Evolutionary conservation across 92 coral and sea anemone genomes (phyloP).

Genomic region (Epizoanthus scotinus): DNA sequence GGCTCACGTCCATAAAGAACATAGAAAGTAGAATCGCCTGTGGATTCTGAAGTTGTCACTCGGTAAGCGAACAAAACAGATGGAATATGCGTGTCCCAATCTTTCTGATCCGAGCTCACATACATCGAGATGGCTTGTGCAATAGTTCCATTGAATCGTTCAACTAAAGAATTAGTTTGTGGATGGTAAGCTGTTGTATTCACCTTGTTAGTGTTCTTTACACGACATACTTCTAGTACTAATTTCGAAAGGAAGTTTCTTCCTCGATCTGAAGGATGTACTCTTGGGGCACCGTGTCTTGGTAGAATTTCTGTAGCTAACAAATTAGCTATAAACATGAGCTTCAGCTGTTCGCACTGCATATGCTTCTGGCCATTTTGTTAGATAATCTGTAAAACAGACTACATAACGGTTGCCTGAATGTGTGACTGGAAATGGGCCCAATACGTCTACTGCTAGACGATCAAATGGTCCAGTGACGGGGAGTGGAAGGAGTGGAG

Average conservation of each 20-base stretch:
- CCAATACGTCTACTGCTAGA: constrained; percentile 34
- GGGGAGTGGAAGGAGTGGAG: neutral
- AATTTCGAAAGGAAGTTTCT: constrained; percentile 40
- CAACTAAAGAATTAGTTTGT: too few species aligned
- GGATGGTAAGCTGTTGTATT: constrained; percentile 48
- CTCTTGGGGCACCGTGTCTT: too few species aligned
- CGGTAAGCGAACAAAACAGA: constrained; percentile 52
- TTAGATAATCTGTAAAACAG: constrained; percentile 54
- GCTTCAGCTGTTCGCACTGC: constrained; percentile 53
- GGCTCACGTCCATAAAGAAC: constrained; percentile 62
- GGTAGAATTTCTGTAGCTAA: constrained; percentile 48
- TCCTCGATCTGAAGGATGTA: constrained; percentile 48
- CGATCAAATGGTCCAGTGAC: neutral
- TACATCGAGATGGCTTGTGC: constrained; percentile 53
- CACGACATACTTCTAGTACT: constrained; percentile 36
- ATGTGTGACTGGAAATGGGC: constrained; percentile 56
- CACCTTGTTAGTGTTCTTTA: constrained; percentile 31
- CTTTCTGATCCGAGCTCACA: constrained; percentile 45
- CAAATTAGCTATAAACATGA: constrained; percentile 38
- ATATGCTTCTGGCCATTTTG: constrained; percentile 72
- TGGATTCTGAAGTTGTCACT: constrained; percentile 47
- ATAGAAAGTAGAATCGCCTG: constrained; percentile 61
- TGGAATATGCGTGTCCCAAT: too few species aligned
- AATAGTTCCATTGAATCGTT: too few species aligned
- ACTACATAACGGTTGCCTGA: constrained; percentile 60